Conservation (phyloP, 2,113 vertebrate genomes). For the Mormyrus lacerda region DNA sequence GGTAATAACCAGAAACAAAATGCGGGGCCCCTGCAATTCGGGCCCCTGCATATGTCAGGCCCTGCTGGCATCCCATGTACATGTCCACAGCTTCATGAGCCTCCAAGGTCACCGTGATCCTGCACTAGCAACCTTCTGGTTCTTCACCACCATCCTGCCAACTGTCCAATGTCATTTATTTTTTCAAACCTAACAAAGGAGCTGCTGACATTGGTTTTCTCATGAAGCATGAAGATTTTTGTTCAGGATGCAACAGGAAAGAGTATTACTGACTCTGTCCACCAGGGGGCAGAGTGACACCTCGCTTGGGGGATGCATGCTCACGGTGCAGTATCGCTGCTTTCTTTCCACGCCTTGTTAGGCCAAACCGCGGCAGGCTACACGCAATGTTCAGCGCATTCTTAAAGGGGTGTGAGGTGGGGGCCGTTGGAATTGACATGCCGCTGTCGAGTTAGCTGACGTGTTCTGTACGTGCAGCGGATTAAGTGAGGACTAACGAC, state of each 20-base stretch:
- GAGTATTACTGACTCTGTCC: background rate
- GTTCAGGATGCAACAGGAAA: background rate
- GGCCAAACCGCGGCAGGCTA: background rate
- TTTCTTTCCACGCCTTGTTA: background rate
- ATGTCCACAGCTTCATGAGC: background rate
- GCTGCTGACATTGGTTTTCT: background rate
- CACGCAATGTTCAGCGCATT: background rate
- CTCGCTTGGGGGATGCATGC: background rate
- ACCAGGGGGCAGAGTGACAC: constrained; percentile 12
- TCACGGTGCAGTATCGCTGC: background rate
- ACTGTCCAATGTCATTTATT: background rate
- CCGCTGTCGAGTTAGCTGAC: background rate
- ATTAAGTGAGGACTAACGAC: background rate
- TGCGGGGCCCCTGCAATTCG: background rate
- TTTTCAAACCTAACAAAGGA: background rate
- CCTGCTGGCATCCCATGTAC: background rate
- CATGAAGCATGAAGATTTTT: background rate
- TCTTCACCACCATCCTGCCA: background rate
- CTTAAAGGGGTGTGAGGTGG: background rate
- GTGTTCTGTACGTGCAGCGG: background rate
- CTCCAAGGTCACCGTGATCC: background rate
- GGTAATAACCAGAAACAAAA: background rate
- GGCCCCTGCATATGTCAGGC: background rate
- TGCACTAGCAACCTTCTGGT: background rate
- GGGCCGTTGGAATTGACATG: background rate